Base-by-base conservation (phyloP, 2,888 invertebrate genomes). In the Agonopterix arenella region DNA sequence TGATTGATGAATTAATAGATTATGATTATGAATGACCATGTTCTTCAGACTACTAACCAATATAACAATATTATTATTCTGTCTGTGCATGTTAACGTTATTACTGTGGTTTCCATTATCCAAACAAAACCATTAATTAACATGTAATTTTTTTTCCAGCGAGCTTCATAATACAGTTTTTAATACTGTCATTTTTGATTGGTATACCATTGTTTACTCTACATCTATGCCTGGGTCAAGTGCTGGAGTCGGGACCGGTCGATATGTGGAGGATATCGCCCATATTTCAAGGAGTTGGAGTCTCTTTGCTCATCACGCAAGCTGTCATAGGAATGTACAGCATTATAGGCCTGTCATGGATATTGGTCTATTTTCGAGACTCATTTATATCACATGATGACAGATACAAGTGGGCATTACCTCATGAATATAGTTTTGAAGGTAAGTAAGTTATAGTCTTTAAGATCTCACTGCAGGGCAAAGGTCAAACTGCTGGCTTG, bases 221-320 rank as follows among this genome's bases (percentile, higher is more conserved):
- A 47, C 95, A 96, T 78, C 91, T 96, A 77, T 95, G 95, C 61
- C 86, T 97, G 62, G 97, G 97, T 2, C 95, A 96, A 76, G 94
- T 96, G 62, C 84, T 97, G 52, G 93, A 93, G 45, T 92, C 96
- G 0, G 97, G 97, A 0, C 95, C 96, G 1, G 92, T 97, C 53
- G 96, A 96, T 64, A 97, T 97, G 97, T 97, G 97, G 97, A 92
- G 92, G 67, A 96, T 97, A 66, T 97, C 97, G 49, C 97, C 97
- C 0, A 92, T 97, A 62, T 97, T 97, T 75, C 94, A 95, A 86
- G 97, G 97, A 2, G 95, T 97, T 13, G 97, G 97, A 11, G 93
- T 97, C 48, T 93, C 96, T 0, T 80, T 97, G 59, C 90, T 97
- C 16, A 79, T 95, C 52, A 92, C 93, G 5, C 97, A 97, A 75